Evolutionary conservation across 2,113 vertebrate genomes (phyloP), one percentile per base, ranked within the genome.

Genomic region (Tragulus kanchil): DNA sequence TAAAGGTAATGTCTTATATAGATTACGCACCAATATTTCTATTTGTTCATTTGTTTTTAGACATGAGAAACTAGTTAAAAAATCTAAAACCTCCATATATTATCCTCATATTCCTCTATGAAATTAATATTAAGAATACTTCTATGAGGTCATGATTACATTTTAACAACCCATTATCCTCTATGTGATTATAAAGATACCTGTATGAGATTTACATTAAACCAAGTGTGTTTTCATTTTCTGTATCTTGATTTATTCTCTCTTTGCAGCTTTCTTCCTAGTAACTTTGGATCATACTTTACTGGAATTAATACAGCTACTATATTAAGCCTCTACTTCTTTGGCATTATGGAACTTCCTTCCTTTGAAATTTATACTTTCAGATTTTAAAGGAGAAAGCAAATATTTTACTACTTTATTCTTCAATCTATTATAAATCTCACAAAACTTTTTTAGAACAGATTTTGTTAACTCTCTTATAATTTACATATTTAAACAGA

Each of bases 331-430:
- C 16, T 73, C 16, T 75, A 50, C 21, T 85, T 50, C 50, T 90
- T 75, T 65, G 11, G 1, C 83, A 31, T 54, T 28, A 31, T 50
- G 15, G 26, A 10, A 67, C 83, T 78, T 50, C 23, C 45, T 94
- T 69, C 42, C 2, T 42, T 56, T 75, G n/a, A 88, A 2, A 90
- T 90, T 89, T 52, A 36, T 85, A 54, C 50, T 89, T 95, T 95
- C 48, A 78, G 52, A 9, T 25, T 59, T 89, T 82, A 58, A 86
- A 75, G 50, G 50, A 65, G 25, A 87, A 8, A 82, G 59, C 12
- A 86, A 87, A 59, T 92, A 81, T 82, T 73, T 31, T 93, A 86
- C 1, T 87, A 6, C 14, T 94, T 90, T 93, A 75, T 54, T 25
- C 8, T 6, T 90, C 28, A 61, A 26, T 42, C 5, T 31, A 6